Conservation (phyloP, 2,797 vertebrate species). For the Clarias pachynema region DNA sequence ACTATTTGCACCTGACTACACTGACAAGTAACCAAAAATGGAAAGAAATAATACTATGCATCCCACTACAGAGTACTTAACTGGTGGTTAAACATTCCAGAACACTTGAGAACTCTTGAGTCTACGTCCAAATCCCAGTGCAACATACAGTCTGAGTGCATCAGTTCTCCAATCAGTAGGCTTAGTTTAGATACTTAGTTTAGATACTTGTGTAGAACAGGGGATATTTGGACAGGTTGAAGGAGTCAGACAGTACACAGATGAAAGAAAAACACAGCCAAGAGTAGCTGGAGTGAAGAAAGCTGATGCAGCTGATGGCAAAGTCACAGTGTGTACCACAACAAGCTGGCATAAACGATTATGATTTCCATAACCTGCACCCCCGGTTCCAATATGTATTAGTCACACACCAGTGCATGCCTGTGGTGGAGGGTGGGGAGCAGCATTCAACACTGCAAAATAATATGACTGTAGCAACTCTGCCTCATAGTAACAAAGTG, state of each 20-base stretch:
- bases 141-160: not conserved
- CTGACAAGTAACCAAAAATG: conserved; percentile 21
- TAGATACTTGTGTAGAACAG: conserved; percentile 5
- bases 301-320: conserved; percentile 40
- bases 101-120: not conserved
- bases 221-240: conserved; percentile 11
- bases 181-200: conserved; percentile 16
- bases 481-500: not conserved
- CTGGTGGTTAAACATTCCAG: conserved; percentile 5
- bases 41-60: not conserved
- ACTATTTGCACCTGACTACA: conserved; percentile 1
- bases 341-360: conserved; percentile 53
- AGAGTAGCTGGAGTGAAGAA: conserved; percentile 39
- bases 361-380: conserved; percentile 49
- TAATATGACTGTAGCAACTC: not conserved
- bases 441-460: not conserved
- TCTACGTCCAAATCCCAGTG: not conserved
- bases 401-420: conserved; percentile 22
- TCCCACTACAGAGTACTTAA: not conserved
- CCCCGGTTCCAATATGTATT: conserved; percentile 50
- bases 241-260: conserved; percentile 3
- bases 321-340: conserved; percentile 52
- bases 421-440: not conserved
- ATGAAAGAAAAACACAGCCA: conserved; percentile 39
- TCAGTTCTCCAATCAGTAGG: not conserved